A percentile compares a stretch with the other conserved stretches of the same genome.
Conservation (phyloP, 2,797 vertebrate species). For the Rhinella marina region DNA sequence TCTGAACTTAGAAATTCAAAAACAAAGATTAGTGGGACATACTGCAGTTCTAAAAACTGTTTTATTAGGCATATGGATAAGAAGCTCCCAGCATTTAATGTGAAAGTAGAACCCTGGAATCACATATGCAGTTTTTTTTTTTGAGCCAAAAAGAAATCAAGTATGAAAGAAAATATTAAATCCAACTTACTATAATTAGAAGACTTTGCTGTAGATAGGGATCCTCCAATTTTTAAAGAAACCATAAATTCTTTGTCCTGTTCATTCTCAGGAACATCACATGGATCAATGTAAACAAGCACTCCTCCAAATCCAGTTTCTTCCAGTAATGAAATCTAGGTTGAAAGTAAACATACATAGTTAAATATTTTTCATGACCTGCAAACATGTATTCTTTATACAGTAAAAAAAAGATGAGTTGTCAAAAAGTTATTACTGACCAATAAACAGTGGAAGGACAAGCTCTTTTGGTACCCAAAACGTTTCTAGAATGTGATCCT, state of each 20-base stretch:
- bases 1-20: too few relatives aligned
- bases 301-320: slow-evolving; percentile 86
- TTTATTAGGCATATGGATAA: too few relatives aligned
- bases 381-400: background rate
- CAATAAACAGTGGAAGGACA: background rate
- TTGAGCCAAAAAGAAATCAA: background rate
- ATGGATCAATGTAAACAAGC: slow-evolving; percentile 89
- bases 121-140: background rate
- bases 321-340: slow-evolving; percentile 85
- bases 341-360: slow-evolving; percentile 14
- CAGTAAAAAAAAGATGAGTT: too few relatives aligned
- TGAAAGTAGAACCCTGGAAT: too few relatives aligned
- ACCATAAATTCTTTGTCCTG: slow-evolving; percentile 83
- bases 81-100: too few relatives aligned
- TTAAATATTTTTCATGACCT: background rate
- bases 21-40: too few relatives aligned
- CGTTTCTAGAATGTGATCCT: too few relatives aligned
- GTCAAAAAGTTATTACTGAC: too few relatives aligned
- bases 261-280: slow-evolving; percentile 78
- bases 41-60: too few relatives aligned
- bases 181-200: slow-evolving; percentile 81
- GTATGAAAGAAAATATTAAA: background rate
- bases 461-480: background rate
- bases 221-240: slow-evolving; percentile 86
- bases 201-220: slow-evolving; percentile 80